Conservation (phyloP, 2,113 vertebrate genomes). For the Lagopus leucura region DNA sequence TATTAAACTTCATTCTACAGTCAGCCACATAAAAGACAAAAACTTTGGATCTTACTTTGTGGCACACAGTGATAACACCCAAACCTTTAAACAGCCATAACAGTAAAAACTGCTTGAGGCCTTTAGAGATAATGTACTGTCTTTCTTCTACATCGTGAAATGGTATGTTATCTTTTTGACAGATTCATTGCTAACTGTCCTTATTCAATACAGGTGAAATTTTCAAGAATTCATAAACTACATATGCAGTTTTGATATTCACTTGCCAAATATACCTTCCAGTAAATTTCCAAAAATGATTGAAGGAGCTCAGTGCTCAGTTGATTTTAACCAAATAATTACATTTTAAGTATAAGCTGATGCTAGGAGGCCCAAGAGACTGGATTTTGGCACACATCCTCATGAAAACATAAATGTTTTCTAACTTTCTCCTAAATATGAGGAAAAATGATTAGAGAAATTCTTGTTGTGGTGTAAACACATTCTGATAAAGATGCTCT, state of each 20-base stretch:
- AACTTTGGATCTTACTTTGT: not conserved
- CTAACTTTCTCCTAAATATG: not conserved
- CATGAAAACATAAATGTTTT: not conserved
- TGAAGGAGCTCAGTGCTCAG: not conserved
- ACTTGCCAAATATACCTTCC: not conserved
- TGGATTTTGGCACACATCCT: not conserved
- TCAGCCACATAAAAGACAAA: not conserved
- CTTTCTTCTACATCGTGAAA: not conserved
- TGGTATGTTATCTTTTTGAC: not conserved
- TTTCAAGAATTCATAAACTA: constrained; percentile 5
- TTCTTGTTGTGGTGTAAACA: not conserved
- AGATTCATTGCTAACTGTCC: not conserved
- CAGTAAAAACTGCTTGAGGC: not conserved
- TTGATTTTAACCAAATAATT: not conserved
- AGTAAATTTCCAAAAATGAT: not conserved
- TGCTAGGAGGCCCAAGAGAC: not conserved
- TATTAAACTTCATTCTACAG: not conserved
- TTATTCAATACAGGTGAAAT: not conserved
- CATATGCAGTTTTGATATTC: not conserved
- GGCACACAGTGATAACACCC: not conserved
- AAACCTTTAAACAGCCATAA: not conserved
- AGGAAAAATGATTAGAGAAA: not conserved
- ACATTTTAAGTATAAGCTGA: not conserved
- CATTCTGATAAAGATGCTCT: not conserved
- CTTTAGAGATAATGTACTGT: not conserved